These are phyloP conservation scores for Gryllus bimaculatus DNA, from an alignment of 1,140 invertebrate genomes.

Conservation along the genomic window DNA sequence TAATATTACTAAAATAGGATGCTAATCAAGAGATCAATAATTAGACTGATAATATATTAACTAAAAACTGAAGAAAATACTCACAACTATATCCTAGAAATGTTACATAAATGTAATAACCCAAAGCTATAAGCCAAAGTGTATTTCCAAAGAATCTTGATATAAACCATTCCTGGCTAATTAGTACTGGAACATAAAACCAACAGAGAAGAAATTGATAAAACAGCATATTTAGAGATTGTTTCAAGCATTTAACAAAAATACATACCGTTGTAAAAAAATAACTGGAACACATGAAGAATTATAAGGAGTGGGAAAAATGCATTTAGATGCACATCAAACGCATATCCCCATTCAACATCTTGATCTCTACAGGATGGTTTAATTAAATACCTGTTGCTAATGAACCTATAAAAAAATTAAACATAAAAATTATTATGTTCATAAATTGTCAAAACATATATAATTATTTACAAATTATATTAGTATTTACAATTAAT, in stretches of 20 bases:
- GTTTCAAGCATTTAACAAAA: not conserved
- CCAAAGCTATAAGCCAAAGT: conserved; percentile 83
- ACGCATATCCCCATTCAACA: conserved; percentile 98
- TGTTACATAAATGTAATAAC: conserved; percentile 95
- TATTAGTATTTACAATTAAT: not conserved
- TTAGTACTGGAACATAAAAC: conserved; percentile 53
- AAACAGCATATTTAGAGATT: not conserved
- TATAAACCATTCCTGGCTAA: conserved; percentile 62
- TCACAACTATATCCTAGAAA: conserved; percentile 95
- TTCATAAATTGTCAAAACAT: not conserved
- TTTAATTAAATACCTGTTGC: conserved; percentile 78
- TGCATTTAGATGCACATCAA: conserved; percentile 98
- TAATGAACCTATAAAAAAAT: conserved; percentile 61
- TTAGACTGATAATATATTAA: conserved; percentile 14
- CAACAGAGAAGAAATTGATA: conserved; percentile 14
- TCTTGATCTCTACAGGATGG: conserved; percentile 54
- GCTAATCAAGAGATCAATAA: too few species aligned
- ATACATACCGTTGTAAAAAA: conserved; percentile 75
- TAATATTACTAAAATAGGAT: too few species aligned
- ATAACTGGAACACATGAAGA: conserved; percentile 84
- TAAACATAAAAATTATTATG: conserved; percentile 8
- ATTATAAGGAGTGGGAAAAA: conserved; percentile 92
- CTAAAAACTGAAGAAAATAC: conserved; percentile 31
- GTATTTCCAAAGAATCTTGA: conserved; percentile 83
- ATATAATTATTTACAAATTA: conserved; percentile 7